Evolutionary conservation across 1,140 invertebrate genomes (phyloP).

Genomic region (Musca domestica): DNA sequence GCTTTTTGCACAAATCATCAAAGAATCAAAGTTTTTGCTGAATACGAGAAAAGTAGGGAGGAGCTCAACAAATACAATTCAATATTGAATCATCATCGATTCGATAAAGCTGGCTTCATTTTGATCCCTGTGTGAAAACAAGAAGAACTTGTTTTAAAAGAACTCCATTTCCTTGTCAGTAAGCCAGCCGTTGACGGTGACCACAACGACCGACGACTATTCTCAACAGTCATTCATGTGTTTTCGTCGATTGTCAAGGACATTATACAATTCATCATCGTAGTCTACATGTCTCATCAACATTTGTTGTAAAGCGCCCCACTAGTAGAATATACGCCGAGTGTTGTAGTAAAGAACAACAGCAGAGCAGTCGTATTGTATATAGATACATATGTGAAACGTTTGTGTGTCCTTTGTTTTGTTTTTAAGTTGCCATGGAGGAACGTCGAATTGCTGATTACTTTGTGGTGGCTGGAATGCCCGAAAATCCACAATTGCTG

Average conservation of each 20-base stretch:
- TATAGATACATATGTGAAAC: neutral
- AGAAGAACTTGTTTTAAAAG: slow-evolving; percentile 16
- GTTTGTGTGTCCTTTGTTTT: slow-evolving; percentile 3
- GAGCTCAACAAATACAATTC: no score
- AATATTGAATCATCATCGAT: no score
- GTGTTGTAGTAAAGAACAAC: no score
- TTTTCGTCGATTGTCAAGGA: slow-evolving; percentile 18
- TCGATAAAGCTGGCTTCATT: no score
- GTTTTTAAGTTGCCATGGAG: slow-evolving; percentile 61
- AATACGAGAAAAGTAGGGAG: no score
- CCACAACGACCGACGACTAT: neutral
- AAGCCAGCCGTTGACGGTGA: no score
- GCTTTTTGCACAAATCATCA: no score
- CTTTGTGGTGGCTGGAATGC: slow-evolving; percentile 95
- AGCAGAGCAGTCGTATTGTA: no score
- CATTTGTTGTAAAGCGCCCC: no score
- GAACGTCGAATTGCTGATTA: slow-evolving; percentile 86
- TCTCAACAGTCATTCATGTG: neutral
- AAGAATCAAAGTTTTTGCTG: no score
- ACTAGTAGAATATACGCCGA: no score
- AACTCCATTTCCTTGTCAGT: neutral
- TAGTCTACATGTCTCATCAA: no score
- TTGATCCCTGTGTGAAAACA: neutral
- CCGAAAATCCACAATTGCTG: slow-evolving; percentile 73
- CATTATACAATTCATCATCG: neutral